Base-by-base conservation (phyloP, 2,797 vertebrate genomes). In the Rhinatrema bivittatum region DNA sequence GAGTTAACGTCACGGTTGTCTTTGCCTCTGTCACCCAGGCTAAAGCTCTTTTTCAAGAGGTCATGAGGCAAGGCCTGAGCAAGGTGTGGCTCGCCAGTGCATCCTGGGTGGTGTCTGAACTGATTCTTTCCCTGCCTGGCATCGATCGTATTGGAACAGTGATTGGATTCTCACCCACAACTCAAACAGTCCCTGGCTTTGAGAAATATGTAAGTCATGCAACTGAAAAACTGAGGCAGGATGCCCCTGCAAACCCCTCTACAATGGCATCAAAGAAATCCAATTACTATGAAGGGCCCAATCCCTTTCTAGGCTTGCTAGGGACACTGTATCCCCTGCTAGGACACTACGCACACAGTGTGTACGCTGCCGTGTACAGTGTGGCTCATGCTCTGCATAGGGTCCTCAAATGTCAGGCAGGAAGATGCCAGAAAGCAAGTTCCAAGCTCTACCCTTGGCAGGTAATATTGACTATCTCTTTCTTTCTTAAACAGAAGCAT, bases 11-110 rank as follows among this genome's bases (percentile, higher is more conserved):
- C 10, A 68, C 93, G 1, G 63, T 96, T 29, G 60, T 95, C 9
- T 92, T 97, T 6, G 28, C 90, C 17, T 35, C 65, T 0, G 1
- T 32, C 2, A 10, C 7, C 0, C 21, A 67, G 0, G 82, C 77
- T 2, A 38, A 15, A 9, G 24, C 9, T 4, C n/a, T 89, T 80
- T 63, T 94, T 83, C 20, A 61, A 2, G 31, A 59, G 68, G 84
- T 87, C 39, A 39, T 81, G 43, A 25, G 1, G 5, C 11, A 36
- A n/a, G 36, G 42, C 4, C 62, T 83, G 28, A 29, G 27, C 0
- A 85, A 67, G 15, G 90, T 97, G 10, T 97, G 95, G 95, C 59
- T 97, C 2, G 89, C 62, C 44, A 91, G 82, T 1, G 82, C 89
- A 20, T 68, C 78, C n/a, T 97, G 93, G 93, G 24, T 79, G 10